Conservation (phyloP, 2,888 invertebrate species). For the Lutraria lutraria region DNA sequence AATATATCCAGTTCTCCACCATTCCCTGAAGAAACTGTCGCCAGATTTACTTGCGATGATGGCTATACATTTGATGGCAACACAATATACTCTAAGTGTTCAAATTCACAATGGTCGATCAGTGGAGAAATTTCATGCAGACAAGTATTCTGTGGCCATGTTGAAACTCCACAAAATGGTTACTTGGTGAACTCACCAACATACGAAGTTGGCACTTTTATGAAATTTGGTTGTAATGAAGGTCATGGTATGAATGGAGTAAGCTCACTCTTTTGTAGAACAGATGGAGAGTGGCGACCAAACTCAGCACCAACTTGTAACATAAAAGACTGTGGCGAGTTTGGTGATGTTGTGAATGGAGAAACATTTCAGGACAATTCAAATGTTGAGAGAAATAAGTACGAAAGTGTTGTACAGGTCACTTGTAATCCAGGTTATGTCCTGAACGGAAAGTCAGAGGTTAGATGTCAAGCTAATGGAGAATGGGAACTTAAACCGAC, state of each 20-base stretch:
- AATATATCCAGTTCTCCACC: constrained; percentile 32
- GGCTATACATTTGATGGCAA: constrained; percentile 24
- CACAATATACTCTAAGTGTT: constrained; percentile 23
- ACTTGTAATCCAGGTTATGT: constrained; percentile 34
- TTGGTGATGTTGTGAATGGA: constrained; percentile 38
- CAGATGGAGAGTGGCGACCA: constrained; percentile 43
- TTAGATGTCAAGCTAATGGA: constrained; percentile 49
- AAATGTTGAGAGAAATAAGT: constrained; percentile 36
- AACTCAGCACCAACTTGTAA: constrained; percentile 33
- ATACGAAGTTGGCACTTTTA: constrained; percentile 25
- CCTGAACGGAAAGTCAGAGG: constrained; percentile 20
- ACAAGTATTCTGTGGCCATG: constrained; percentile 19
- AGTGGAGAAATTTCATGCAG: constrained; percentile 22
- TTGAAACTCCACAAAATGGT: constrained; percentile 44
- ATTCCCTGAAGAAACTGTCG: constrained; percentile 10
- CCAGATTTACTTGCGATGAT: constrained; percentile 18
- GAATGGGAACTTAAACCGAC: constrained; percentile 43
- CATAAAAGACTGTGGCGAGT: constrained; percentile 41
- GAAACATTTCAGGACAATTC: constrained; percentile 37
- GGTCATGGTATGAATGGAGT: constrained; percentile 38
- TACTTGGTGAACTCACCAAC: constrained; percentile 27
- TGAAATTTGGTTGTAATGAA: constrained; percentile 47
- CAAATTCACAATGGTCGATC: neutral
- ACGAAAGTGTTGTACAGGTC: constrained; percentile 39
- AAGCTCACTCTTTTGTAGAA: constrained; percentile 30